Evolutionary conservation across 1,140 invertebrate genomes (phyloP).

Genomic region (Helicoverpa zea): DNA sequence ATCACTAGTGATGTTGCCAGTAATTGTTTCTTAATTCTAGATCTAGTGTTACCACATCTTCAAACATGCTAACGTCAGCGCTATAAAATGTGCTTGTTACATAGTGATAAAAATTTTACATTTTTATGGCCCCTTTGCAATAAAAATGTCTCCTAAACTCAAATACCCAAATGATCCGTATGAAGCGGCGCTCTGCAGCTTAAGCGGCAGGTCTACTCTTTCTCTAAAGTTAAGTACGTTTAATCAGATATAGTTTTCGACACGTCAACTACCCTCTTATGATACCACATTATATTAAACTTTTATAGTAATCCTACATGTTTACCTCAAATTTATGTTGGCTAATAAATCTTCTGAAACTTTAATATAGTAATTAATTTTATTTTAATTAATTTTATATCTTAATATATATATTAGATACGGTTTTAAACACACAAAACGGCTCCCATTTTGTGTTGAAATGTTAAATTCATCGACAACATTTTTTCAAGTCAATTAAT

Average conservation of each 20-base stretch:
- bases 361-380: constrained; percentile 66
- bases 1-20: constrained; percentile 48
- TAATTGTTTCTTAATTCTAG: constrained; percentile 29
- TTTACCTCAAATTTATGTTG: constrained; percentile 80
- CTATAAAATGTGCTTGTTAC: constrained; percentile 58
- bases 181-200: constrained; percentile 72
- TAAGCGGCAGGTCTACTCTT: constrained; percentile 64
- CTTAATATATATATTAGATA: constrained; percentile 60
- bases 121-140: constrained; percentile 79
- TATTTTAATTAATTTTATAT: constrained; percentile 46
- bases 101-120: constrained; percentile 59
- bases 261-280: constrained; percentile 70
- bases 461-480: constrained; percentile 47
- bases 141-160: constrained; percentile 65
- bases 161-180: constrained; percentile 66
- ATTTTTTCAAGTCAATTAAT: constrained; percentile 23
- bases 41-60: constrained; percentile 47
- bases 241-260: constrained; percentile 65
- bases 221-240: constrained; percentile 81
- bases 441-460: constrained; percentile 48
- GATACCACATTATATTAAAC: constrained; percentile 64
- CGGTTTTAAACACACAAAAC: constrained; percentile 63
- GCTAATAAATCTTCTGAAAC: constrained; percentile 84
- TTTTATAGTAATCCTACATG: constrained; percentile 64
- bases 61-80: constrained; percentile 60